phyloP scores from a whole-genome alignment of 2,113 vertebrate species.

The Dasypus novemcinctus region DNA sequence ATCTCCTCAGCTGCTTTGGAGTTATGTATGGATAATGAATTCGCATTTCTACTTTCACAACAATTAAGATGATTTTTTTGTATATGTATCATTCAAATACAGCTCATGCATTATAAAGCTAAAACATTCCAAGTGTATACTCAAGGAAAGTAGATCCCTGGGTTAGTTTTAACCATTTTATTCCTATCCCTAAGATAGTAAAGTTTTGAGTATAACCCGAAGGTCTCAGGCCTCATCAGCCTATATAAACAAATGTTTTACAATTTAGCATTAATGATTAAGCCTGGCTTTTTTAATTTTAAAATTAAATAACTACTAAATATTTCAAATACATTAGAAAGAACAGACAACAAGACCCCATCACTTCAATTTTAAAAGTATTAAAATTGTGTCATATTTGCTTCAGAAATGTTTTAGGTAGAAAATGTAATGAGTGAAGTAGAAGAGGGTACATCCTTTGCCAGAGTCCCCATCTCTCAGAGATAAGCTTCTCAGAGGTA shows the following conservation, averaged over 20 bases:
- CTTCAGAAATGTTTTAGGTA: background rate
- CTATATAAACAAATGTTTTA: background rate
- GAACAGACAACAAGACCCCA: background rate
- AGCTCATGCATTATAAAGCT: background rate
- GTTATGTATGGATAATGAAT: constrained; percentile 44
- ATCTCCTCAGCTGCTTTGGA: constrained; percentile 7
- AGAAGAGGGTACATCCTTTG: background rate
- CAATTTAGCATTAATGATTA: background rate
- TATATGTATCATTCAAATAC: constrained; percentile 3
- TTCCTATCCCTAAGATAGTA: background rate
- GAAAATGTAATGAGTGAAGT: background rate
- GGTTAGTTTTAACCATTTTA: background rate
- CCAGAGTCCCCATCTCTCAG: background rate
- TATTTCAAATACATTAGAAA: background rate
- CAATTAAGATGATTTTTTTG: constrained; percentile 37
- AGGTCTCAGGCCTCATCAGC: background rate
- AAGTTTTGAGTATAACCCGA: background rate
- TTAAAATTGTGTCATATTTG: background rate
- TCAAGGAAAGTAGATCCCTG: background rate
- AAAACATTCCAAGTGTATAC: constrained; percentile 21
- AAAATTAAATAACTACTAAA: background rate
- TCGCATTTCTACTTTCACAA: constrained; percentile 42
- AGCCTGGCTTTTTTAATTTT: background rate
- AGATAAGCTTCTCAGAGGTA: background rate
- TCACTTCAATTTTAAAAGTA: background rate